Evolutionary conservation across 2,888 invertebrate genomes (phyloP).

Genomic region (Drosophila ezoana): DNA sequence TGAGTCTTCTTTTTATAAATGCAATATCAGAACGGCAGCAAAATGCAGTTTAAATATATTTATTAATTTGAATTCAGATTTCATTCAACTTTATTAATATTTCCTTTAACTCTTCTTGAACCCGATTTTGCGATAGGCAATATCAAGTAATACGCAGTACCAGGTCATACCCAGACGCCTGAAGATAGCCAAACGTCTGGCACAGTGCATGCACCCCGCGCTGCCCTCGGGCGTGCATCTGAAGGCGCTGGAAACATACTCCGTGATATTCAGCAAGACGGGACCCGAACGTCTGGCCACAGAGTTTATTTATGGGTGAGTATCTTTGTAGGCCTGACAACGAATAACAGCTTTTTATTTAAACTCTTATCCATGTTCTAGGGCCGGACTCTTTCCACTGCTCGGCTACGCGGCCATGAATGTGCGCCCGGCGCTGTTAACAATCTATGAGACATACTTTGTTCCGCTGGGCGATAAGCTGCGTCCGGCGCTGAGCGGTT

Average conservation of each 20-base stretch:
- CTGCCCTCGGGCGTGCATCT: conserved; percentile 96
- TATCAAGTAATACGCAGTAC: conserved; percentile 92
- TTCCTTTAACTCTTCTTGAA: conserved; percentile 9
- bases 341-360: neutral
- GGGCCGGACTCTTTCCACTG: conserved; percentile 93
- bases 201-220: conserved; percentile 97
- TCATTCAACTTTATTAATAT: neutral
- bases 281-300: conserved; percentile 92
- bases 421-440: conserved; percentile 92
- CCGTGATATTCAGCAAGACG: conserved; percentile 95
- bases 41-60: neutral
- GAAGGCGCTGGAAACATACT: conserved; percentile 95
- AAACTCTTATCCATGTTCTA: conserved; percentile 59
- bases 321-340: neutral
- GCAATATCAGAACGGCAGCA: neutral
- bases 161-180: conserved; percentile 94
- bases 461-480: conserved; percentile 90
- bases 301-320: conserved; percentile 93
- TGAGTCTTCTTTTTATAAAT: neutral
- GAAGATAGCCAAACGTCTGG: conserved; percentile 94
- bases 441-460: conserved; percentile 95
- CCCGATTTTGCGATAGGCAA: conserved; percentile 86
- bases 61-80: neutral
- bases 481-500: conserved; percentile 93
- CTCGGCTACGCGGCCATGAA: conserved; percentile 95